A percentile compares a stretch with the other conserved stretches of the same genome.
Conservation (phyloP, 2,113 vertebrate species). For the Phalacrocorax carbo region DNA sequence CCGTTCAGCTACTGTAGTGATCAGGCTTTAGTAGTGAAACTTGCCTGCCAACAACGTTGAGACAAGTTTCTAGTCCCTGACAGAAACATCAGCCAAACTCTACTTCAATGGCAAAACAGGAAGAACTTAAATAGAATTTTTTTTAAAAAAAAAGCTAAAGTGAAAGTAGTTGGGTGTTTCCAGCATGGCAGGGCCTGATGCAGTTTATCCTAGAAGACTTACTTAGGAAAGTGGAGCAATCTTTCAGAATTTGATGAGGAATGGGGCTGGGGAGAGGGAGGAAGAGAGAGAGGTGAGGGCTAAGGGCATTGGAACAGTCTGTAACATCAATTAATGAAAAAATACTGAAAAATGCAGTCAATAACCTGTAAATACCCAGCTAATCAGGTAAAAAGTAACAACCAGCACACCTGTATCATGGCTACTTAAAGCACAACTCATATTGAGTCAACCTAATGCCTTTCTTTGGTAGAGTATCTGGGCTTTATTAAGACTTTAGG, state of each 20-base stretch:
- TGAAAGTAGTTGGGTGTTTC: not conserved
- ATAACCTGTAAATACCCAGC: not conserved
- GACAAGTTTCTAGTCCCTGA: too few species aligned
- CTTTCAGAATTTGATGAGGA: not conserved
- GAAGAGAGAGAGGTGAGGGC: not conserved
- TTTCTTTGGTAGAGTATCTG: not conserved
- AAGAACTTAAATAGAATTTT: not conserved
- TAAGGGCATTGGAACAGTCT: not conserved
- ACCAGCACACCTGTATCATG: not conserved
- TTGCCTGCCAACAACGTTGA: too few species aligned
- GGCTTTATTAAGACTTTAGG: not conserved
- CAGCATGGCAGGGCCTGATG: not conserved
- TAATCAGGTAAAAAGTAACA: not conserved
- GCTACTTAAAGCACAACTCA: not conserved
- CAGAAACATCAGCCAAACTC: not conserved
- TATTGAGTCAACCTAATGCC: not conserved
- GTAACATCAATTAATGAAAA: not conserved
- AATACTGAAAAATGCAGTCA: not conserved
- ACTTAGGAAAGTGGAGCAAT: not conserved
- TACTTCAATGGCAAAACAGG: not conserved
- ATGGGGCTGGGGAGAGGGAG: not conserved
- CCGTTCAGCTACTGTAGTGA: too few species aligned
- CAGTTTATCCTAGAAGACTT: not conserved
- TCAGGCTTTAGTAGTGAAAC: too few species aligned
- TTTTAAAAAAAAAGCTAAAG: not conserved